Evolutionary conservation across 2,888 invertebrate species (phyloP).

Genomic region (Agrochola circellaris): DNA sequence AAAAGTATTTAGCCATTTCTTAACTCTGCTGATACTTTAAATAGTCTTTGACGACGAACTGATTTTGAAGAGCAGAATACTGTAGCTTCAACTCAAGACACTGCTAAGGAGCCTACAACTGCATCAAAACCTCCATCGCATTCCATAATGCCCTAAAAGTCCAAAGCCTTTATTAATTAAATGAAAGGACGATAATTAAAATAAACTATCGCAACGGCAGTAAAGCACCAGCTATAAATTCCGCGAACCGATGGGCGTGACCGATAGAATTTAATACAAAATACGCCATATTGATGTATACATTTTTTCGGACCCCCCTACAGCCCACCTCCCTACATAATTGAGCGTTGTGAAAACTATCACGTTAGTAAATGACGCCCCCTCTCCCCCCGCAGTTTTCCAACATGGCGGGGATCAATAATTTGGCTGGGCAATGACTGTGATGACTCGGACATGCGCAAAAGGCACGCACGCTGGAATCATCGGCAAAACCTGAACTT

Average conservation of each 20-base stretch:
- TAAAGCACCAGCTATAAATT: constrained; percentile 81
- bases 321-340: constrained; percentile 83
- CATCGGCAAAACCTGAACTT: constrained; percentile 90
- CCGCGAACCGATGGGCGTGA: constrained; percentile 76
- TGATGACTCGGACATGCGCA: constrained; percentile 90
- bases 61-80: too few relatives aligned
- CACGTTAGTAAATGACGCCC: constrained; percentile 87
- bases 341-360: constrained; percentile 90
- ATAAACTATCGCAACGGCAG: constrained; percentile 79
- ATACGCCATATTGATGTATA: constrained; percentile 87
- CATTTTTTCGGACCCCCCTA: constrained; percentile 82
- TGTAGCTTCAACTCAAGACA: not conserved
- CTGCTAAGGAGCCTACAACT: not conserved
- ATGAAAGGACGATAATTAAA: constrained; percentile 72
- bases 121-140: constrained; percentile 7
- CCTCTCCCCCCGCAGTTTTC: constrained; percentile 83
- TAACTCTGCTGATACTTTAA: too few relatives aligned
- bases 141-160: constrained; percentile 10
- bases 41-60: too few relatives aligned
- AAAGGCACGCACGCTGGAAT: constrained; percentile 74
- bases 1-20: not conserved
- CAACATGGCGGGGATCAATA: constrained; percentile 91
- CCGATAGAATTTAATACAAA: constrained; percentile 89
- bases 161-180: constrained; percentile 48
- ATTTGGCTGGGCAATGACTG: constrained; percentile 90